These are phyloP conservation scores for Microctenopoma steveboyesi DNA, from an alignment of 2,797 vertebrate species.

Conservation along the genomic window DNA sequence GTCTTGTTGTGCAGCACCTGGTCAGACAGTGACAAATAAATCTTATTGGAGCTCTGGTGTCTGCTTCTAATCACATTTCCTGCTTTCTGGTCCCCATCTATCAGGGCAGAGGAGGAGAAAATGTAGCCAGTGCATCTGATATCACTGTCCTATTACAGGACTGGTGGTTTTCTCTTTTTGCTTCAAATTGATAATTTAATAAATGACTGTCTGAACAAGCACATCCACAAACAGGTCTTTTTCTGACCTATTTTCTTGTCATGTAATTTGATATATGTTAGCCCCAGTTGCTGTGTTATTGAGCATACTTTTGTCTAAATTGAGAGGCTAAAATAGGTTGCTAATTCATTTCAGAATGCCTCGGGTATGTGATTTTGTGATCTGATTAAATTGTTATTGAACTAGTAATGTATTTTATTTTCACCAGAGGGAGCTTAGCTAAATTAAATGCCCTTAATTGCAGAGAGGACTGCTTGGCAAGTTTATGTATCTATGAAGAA, in stretches of 20 bases:
- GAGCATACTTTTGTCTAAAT: slow-evolving; percentile 33
- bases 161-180: background rate
- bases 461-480: background rate
- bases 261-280: slow-evolving; percentile 18
- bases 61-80: slow-evolving; percentile 75
- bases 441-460: slow-evolving; percentile 51
- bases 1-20: slow-evolving; percentile 53
- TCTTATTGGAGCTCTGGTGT: slow-evolving; percentile 63
- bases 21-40: slow-evolving; percentile 52
- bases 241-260: slow-evolving; percentile 13
- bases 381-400: slow-evolving; percentile 58
- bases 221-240: background rate
- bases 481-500: background rate
- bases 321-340: slow-evolving; percentile 49
- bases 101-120: slow-evolving; percentile 46
- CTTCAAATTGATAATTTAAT: slow-evolving; percentile 1
- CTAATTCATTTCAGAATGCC: slow-evolving; percentile 59
- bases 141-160: background rate
- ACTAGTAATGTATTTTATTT: slow-evolving; percentile 39
- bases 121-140: slow-evolving; percentile 20
- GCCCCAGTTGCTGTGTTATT: slow-evolving; percentile 34
- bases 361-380: slow-evolving; percentile 53
- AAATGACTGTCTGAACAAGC: background rate
- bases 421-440: slow-evolving; percentile 35
- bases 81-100: slow-evolving; percentile 55